Percentiles rank a stretch among this genome's conserved stretches.
Conservation (phyloP, 2,888 invertebrate genomes). For the Eupithecia subfuscata region DNA sequence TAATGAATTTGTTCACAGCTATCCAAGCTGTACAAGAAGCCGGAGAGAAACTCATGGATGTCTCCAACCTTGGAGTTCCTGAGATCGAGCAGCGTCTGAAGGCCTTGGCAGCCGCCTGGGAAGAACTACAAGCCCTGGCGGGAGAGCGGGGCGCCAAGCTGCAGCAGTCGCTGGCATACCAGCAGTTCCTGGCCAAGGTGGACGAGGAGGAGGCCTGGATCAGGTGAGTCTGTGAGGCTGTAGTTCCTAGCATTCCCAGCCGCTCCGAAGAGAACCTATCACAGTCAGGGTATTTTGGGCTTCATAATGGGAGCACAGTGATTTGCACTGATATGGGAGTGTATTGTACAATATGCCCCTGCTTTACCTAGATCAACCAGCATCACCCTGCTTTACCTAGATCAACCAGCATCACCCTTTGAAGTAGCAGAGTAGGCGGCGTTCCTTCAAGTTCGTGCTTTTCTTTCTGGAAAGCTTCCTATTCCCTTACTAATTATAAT, state of each 20-base stretch:
- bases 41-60: constrained; percentile 96
- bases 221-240: constrained; percentile 68
- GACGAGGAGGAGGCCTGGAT: constrained; percentile 99
- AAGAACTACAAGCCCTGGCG: constrained; percentile 94
- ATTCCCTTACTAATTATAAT: neutral
- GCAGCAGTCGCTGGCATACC: constrained; percentile 98
- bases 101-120: constrained; percentile 95
- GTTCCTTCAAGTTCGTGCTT: no score
- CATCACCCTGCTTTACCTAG: no score
- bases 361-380: no score
- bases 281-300: no score
- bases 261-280: no score
- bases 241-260: no score
- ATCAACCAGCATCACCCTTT: neutral
- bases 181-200: constrained; percentile 98
- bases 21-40: constrained; percentile 92
- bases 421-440: neutral
- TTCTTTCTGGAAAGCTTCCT: neutral
- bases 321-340: no score
- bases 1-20: constrained; percentile 69
- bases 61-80: constrained; percentile 95
- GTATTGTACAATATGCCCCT: no score
- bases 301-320: no score
- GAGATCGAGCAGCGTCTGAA: constrained; percentile 95
- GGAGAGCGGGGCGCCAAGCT: constrained; percentile 95